phyloP scores from a whole-genome alignment of 1,140 invertebrate species.

The Drosophila lacertosa region DNA sequence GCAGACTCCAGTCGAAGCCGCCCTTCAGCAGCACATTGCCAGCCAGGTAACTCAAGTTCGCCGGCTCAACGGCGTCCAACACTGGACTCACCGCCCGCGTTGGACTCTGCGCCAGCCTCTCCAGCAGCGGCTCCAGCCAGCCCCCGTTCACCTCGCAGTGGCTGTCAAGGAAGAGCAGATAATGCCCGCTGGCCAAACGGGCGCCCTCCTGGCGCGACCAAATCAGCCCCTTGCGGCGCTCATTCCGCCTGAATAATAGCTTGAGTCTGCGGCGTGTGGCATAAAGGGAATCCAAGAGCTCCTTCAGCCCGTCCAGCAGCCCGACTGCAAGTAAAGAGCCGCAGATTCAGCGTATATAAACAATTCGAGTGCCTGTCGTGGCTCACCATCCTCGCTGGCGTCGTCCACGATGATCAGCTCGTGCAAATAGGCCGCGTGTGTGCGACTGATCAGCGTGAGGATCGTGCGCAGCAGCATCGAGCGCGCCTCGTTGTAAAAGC shows the following conservation, averaged over 20 bases:
- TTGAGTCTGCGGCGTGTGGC: constrained; percentile 84
- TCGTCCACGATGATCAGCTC: constrained; percentile 98
- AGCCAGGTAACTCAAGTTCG: constrained; percentile 85
- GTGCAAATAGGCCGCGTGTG: constrained; percentile 89
- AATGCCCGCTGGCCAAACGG: constrained; percentile 87
- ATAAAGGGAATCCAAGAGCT: constrained; percentile 85
- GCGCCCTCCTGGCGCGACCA: constrained; percentile 89
- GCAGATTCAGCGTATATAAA: background rate
- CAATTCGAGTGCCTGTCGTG: too few species aligned
- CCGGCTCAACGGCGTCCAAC: constrained; percentile 87
- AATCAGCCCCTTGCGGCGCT: constrained; percentile 91
- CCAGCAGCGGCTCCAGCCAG: constrained; percentile 89
- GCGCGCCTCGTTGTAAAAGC: constrained; percentile 94
- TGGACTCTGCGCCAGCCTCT: constrained; percentile 74
- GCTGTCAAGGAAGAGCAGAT: constrained; percentile 92
- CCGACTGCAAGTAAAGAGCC: constrained; percentile 26
- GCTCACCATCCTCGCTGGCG: constrained; percentile 89
- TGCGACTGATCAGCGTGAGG: constrained; percentile 91
- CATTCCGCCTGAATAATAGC: constrained; percentile 86
- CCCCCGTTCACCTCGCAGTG: constrained; percentile 90
- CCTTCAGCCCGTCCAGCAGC: constrained; percentile 32
- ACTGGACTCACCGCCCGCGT: constrained; percentile 85
- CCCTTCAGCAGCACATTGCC: constrained; percentile 91
- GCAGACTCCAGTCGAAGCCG: constrained; percentile 97
- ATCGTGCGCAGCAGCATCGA: constrained; percentile 90